Conservation (phyloP, 1,140 invertebrate genomes). For the Reticulitermes speratus region DNA sequence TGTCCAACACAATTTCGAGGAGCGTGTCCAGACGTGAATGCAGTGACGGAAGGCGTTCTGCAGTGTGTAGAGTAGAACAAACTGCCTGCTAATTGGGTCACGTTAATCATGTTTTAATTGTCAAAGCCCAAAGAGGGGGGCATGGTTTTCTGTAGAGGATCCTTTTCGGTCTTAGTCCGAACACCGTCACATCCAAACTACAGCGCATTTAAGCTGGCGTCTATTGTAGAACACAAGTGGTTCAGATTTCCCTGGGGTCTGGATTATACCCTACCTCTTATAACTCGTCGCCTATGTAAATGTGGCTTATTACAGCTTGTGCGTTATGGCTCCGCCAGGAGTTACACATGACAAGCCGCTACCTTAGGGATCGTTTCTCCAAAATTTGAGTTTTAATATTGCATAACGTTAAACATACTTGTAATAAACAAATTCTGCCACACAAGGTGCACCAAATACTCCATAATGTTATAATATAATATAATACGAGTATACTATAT, state of each 20-base stretch:
- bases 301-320: background rate
- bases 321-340: no score
- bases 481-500: no score
- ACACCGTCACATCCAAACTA: background rate
- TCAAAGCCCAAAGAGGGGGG: background rate
- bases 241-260: background rate
- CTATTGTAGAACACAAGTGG: background rate
- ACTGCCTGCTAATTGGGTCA: background rate
- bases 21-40: background rate
- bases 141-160: background rate
- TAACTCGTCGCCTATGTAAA: slow-evolving; percentile 9
- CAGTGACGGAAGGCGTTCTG: background rate
- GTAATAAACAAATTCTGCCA: no score
- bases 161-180: background rate
- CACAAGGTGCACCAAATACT: no score
- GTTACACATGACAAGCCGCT: background rate
- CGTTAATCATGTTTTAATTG: slow-evolving; percentile 12
- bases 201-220: background rate
- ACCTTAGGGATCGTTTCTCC: background rate
- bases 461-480: no score
- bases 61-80: background rate
- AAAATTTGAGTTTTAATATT: background rate
- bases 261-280: background rate
- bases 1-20: no score
- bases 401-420: no score